These are phyloP conservation scores for Astatotilapia flaviijosephi DNA, from an alignment of 2,113 vertebrate genomes.

Conservation along the genomic window DNA sequence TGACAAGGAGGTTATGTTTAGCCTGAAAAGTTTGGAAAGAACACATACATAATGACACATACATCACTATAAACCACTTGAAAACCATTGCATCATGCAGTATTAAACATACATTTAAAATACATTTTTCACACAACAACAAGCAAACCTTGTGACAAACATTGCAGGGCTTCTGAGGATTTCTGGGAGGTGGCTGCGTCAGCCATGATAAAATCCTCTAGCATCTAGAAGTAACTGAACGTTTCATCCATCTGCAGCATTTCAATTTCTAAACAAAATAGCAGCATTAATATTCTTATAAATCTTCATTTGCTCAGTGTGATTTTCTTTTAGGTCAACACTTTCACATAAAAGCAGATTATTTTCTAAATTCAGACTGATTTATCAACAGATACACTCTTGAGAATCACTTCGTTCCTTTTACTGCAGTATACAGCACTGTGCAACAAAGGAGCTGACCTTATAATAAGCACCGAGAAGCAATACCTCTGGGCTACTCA, in stretches of 20 bases:
- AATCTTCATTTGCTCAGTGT: background rate
- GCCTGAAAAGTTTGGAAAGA: background rate
- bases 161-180: background rate
- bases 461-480: background rate
- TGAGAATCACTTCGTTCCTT: background rate
- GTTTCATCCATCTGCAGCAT: background rate
- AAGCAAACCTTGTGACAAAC: background rate
- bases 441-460: background rate
- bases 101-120: background rate
- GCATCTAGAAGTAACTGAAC: background rate
- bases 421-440: background rate
- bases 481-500: background rate
- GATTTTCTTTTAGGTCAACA: background rate
- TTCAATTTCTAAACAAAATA: background rate
- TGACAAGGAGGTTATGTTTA: background rate
- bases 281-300: background rate
- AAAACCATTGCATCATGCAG: background rate
- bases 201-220: background rate
- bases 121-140: background rate
- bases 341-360: background rate
- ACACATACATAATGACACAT: background rate
- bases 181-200: background rate
- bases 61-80: background rate
- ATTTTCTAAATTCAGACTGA: background rate
- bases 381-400: background rate